A percentile compares a stretch with the other conserved stretches of the same genome.
phyloP scores from a whole-genome alignment of 2,113 vertebrate genomes.

The Phyllostomus hastatus region DNA sequence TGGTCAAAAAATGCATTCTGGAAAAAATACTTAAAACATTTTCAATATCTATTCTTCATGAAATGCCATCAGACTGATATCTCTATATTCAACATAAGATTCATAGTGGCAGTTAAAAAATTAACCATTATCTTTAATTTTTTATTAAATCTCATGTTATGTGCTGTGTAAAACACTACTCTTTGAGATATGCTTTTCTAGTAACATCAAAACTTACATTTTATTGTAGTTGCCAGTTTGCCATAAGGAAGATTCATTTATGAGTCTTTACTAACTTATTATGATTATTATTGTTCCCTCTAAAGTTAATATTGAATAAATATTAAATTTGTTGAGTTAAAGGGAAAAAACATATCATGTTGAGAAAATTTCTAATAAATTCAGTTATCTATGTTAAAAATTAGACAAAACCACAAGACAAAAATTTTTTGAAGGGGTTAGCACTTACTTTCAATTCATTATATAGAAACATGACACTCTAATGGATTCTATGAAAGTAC shows the following conservation, averaged over 20 bases:
- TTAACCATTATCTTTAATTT: background rate
- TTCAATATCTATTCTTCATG: background rate
- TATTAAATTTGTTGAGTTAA: constrained; percentile 9
- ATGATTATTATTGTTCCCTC: background rate
- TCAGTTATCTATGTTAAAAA: background rate
- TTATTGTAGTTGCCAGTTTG: background rate
- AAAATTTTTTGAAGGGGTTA: background rate
- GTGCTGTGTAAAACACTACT: background rate
- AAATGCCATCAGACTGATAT: background rate
- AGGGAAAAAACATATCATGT: background rate
- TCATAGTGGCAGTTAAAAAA: background rate
- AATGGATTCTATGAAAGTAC: background rate
- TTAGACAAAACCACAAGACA: constrained; percentile 1
- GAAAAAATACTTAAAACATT: background rate
- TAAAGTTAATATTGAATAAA: constrained; percentile 22
- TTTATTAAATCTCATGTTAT: background rate
- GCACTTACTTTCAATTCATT: constrained; percentile 14
- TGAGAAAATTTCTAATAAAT: constrained; percentile 15
- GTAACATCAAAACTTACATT: constrained; percentile 1
- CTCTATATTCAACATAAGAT: background rate
- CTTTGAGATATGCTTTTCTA: background rate
- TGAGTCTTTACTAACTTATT: background rate
- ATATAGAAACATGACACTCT: background rate
- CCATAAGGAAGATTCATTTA: background rate
- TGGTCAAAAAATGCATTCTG: background rate